These are phyloP conservation scores for Anguilla marmorata DNA, from an alignment of 2,797 vertebrate species.

Conservation along the genomic window DNA sequence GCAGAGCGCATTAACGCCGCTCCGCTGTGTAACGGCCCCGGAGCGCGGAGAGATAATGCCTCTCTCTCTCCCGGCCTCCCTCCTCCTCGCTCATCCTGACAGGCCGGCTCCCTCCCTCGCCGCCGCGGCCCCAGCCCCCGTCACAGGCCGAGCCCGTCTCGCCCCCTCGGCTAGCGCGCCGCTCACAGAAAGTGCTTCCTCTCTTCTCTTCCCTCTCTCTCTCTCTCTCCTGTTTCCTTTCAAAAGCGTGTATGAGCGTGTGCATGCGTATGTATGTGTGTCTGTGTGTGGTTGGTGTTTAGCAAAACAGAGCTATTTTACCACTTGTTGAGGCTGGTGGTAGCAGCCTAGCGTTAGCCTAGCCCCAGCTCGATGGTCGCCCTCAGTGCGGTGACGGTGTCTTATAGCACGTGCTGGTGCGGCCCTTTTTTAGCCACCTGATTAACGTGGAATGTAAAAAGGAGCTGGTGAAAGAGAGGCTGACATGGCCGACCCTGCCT, in stretches of 20 bases:
- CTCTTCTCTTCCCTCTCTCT: constrained; percentile 50
- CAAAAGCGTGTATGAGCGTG: neutral
- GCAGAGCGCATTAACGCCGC: neutral
- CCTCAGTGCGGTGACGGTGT: neutral
- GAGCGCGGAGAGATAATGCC: constrained; percentile 63
- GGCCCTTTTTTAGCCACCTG: neutral
- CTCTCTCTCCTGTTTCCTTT: neutral
- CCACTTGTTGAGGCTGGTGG: neutral
- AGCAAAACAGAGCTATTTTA: neutral
- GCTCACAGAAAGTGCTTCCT: constrained; percentile 62
- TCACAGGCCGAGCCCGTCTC: constrained; percentile 76
- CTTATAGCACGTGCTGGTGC: neutral
- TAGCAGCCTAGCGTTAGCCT: neutral
- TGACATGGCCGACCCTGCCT: neutral
- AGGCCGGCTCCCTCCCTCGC: constrained; percentile 61
- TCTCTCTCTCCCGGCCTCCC: constrained; percentile 64
- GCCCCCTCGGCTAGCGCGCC: constrained; percentile 73
- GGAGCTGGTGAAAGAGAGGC: neutral
- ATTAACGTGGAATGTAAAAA: neutral
- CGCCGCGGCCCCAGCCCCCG: constrained; percentile 72
- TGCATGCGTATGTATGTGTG: neutral
- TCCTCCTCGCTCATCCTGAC: constrained; percentile 49
- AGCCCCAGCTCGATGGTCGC: neutral
- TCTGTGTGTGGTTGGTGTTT: too few species aligned
- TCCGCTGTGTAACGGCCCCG: constrained; percentile 38